Evolutionary conservation across 2,888 invertebrate genomes (phyloP), one percentile per base, ranked within the genome.

Genomic region (Andrena chrysosceles): DNA sequence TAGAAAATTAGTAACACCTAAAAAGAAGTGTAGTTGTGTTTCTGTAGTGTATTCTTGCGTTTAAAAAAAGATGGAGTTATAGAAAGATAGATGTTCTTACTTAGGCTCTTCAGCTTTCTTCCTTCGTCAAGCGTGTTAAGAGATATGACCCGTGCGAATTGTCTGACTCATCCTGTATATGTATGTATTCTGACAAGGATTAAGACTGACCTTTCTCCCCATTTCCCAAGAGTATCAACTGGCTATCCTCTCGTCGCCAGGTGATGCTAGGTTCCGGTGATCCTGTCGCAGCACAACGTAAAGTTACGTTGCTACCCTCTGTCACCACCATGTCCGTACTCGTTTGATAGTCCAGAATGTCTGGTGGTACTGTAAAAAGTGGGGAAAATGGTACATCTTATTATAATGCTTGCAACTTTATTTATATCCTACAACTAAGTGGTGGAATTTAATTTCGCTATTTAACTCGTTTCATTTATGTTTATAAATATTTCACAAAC

Each of bases 281-380:
- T 70, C 98, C 98, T 20, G 96, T 97, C 26, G 98, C 98, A 48
- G 97, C 97, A 93, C 98, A 98, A 85, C 96, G 96, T 77, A 98
- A 95, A 90, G 97, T 97, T 81, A 98, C 97, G 86, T 98, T 97
- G 70, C 97, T 96, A 20, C 98, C 98, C 94, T 99, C 98, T 56
- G 97, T 95, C 64, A 97, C 97, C 48, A 97, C 97, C 96, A 97
- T 97, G 93, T 98, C 98, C 2, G 97, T 96, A 92, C 97, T 97
- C 56, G 97, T 97, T 70, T 97, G 96, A 88, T 97, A 96, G 94
- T 98, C 98, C 91, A 97, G 94, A 91, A 98, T 97, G 93, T 98
- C 97, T 60, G 98, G 98, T 69, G 98, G 97, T 80, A 98, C 98
- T 97, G 94, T 54, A 56, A 56, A 56, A 35, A 33, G 29, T 35